Percentiles rank a stretch among this genome's conserved stretches.
These are phyloP conservation scores for Polydrusus cervinus DNA, from an alignment of 2,888 invertebrate genomes.

Conservation along the genomic window DNA sequence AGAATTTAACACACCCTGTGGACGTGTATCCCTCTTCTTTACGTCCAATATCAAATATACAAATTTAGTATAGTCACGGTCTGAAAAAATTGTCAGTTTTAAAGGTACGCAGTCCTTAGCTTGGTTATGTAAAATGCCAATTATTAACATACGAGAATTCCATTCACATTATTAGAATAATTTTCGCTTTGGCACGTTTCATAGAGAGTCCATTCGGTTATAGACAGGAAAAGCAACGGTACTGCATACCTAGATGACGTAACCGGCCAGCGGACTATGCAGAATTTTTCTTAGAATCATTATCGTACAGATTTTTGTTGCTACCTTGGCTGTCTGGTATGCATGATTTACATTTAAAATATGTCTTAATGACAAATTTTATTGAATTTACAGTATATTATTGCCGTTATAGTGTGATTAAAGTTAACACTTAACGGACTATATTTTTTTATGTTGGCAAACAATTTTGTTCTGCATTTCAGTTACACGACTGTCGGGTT, in stretches of 20 bases:
- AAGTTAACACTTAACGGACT: background rate
- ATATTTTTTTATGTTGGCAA: background rate
- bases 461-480: background rate
- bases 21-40: too few species aligned
- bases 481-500: too few species aligned
- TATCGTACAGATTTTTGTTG: slow-evolving; percentile 35
- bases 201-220: slow-evolving; percentile 21
- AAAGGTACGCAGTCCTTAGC: background rate
- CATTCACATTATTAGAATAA: slow-evolving; percentile 35
- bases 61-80: too few species aligned
- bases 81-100: too few species aligned
- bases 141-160: slow-evolving; percentile 15
- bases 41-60: too few species aligned
- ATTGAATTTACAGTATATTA: background rate
- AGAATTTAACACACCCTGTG: too few species aligned
- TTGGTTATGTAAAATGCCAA: background rate
- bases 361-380: background rate
- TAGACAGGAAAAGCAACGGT: slow-evolving; percentile 46
- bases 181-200: slow-evolving; percentile 35
- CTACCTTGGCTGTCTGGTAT: background rate
- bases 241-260: slow-evolving; percentile 40
- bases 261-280: slow-evolving; percentile 36
- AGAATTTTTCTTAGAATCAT: slow-evolving; percentile 48
- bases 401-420: background rate
- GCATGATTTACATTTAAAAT: slow-evolving; percentile 15